These are phyloP conservation scores for Formica selysi DNA, from an alignment of 1,140 invertebrate genomes.

Conservation along the genomic window DNA sequence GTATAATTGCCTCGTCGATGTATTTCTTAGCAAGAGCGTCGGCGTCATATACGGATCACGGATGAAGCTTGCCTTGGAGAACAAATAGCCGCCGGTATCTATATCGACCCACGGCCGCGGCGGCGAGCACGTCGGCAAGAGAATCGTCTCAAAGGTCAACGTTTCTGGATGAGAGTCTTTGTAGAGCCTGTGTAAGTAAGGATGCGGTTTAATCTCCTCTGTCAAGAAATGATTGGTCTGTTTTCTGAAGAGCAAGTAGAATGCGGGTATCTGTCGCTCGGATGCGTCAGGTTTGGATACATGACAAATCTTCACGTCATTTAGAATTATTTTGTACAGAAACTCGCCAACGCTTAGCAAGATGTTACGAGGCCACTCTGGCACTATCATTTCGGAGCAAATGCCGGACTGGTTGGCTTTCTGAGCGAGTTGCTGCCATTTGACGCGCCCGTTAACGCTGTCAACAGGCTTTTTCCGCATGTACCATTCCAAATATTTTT, in stretches of 20 bases:
- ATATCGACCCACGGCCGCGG: constrained; percentile 93
- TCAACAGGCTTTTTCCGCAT: constrained; percentile 76
- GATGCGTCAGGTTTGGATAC: constrained; percentile 86
- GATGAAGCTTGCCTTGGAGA: constrained; percentile 90
- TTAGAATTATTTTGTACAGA: constrained; percentile 94
- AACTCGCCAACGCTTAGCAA: constrained; percentile 91
- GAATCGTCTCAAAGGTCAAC: constrained; percentile 90
- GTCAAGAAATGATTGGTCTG: constrained; percentile 88
- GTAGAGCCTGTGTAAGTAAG: constrained; percentile 90
- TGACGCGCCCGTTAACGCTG: constrained; percentile 89
- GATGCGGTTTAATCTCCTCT: constrained; percentile 93
- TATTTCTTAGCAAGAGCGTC: constrained; percentile 78
- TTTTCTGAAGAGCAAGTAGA: constrained; percentile 93
- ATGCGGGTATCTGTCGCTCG: constrained; percentile 88
- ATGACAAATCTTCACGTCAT: constrained; percentile 90
- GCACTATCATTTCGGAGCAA: constrained; percentile 87
- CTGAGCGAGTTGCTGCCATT: constrained; percentile 90
- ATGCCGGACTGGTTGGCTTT: constrained; percentile 87
- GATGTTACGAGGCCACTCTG: constrained; percentile 89
- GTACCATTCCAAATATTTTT: constrained; percentile 91
- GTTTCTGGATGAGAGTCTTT: constrained; percentile 89
- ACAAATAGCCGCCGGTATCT: constrained; percentile 91
- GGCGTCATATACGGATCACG: constrained; percentile 77
- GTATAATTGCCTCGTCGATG: constrained; percentile 89
- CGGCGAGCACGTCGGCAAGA: constrained; percentile 92